Base-by-base conservation (phyloP, 2,113 vertebrate species). In the Salvelinus sp. region DNA sequence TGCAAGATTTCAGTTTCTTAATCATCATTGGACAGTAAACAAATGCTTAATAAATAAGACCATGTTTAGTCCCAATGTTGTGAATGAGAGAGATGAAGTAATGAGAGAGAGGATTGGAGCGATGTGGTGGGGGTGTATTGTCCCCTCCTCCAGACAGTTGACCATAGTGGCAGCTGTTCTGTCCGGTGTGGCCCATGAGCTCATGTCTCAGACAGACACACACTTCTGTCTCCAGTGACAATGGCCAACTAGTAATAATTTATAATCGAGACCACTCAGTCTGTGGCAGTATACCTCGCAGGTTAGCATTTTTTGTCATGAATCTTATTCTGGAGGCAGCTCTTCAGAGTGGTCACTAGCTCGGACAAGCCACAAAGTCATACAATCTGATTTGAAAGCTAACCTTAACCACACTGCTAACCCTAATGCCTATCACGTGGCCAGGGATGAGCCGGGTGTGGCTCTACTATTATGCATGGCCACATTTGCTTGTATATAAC, bases 111-210 rank as follows among this genome's bases (percentile, higher is more conserved):
- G 27, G 27, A 25, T 27, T 66, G 64, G 23, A 30, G 64, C 1
- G n/a, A 66, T 28, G 64, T 20, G 9, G 23, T 64, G 54, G 3
- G 54, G 54, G 50, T 14, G 27, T 23, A 28, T 2, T 66, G 14
- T 28, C 64, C 64, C 22, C 6, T 23, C 25, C 22, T 7, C 4
- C 33, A 7, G 74, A 47, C n/a, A 10, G 69, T 57, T 80, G 70
- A 79, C 69, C 69, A 3, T 67, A 22, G 38, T 10, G 71, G 86
- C 91, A 90, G 82, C 82, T 86, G 80, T 73, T 79, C 72, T 70
- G 76, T 86, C 72, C 75, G 44, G 76, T 86, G 76, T 86, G 85
- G 83, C 80, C 75, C 54, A 60, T 73, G 69, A 74, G 47, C 68
- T 67, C 84, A 74, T 69, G 82, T 85, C 81, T 79, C 73, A 74